phyloP scores from a whole-genome alignment of 2,888 invertebrate genomes.

The Ommatoiulus sabulosus region DNA sequence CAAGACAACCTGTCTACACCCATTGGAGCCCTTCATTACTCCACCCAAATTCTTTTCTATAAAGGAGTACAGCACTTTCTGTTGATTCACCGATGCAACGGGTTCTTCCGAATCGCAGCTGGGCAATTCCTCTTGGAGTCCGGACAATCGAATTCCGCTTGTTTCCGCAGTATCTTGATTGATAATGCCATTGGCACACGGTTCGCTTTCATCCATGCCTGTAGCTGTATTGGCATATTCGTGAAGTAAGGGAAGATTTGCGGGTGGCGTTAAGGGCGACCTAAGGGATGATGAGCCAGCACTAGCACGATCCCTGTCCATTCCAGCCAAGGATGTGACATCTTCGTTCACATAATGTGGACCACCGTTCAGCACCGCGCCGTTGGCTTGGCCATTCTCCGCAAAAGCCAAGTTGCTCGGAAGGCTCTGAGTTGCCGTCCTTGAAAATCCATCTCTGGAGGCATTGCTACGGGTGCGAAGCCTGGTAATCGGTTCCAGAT shows the following conservation, averaged over 20 bases:
- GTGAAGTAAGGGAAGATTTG: constrained; percentile 54
- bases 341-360: constrained; percentile 58
- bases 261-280: constrained; percentile 56
- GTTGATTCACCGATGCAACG: background rate
- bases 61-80: constrained; percentile 45
- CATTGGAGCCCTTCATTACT: constrained; percentile 31
- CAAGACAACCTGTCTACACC: constrained; percentile 53
- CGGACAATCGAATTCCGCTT: background rate
- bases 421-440: constrained; percentile 55
- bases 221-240: constrained; percentile 59
- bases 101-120: constrained; percentile 14
- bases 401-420: constrained; percentile 57
- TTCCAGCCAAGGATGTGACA: constrained; percentile 12
- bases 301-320: constrained; percentile 52
- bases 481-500: constrained; percentile 57
- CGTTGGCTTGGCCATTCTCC: constrained; percentile 42
- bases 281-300: constrained; percentile 50
- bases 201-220: constrained; percentile 25
- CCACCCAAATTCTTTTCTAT: constrained; percentile 37
- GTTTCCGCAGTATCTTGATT: background rate
- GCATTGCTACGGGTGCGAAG: constrained; percentile 48
- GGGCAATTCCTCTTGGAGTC: constrained; percentile 4
- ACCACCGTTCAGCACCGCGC: background rate
- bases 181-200: background rate
- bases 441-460: constrained; percentile 49